These are phyloP conservation scores for Hippocampus guttulatus DNA, from an alignment of 2,113 vertebrate genomes.

Conservation along the genomic window DNA sequence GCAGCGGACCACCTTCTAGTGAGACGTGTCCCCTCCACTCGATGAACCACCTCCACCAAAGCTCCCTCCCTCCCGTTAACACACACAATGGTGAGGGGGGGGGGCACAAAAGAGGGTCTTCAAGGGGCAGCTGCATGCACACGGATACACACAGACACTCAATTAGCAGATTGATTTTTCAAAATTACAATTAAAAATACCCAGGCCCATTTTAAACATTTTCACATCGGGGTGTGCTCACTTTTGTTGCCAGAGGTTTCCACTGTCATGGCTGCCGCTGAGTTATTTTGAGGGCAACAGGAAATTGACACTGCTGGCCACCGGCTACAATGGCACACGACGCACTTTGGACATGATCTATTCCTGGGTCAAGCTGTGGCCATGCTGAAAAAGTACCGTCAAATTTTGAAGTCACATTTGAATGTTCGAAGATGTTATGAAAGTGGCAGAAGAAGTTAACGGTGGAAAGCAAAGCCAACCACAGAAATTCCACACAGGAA, in stretches of 20 bases:
- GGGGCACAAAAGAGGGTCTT: conserved; percentile 79
- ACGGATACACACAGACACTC: conserved; percentile 50
- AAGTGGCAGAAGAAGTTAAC: no score
- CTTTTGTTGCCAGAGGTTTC: neutral
- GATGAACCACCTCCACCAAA: neutral
- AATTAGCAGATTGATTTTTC: conserved; percentile 11
- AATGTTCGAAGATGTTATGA: no score
- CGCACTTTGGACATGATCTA: no score
- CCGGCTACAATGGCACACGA: no score
- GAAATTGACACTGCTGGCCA: no score
- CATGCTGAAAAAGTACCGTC: no score
- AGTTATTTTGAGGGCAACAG: neutral
- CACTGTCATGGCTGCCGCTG: neutral
- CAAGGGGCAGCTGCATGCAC: conserved; percentile 93
- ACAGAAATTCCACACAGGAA: no score
- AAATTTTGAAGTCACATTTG: no score
- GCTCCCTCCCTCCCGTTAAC: neutral
- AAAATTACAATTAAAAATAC: neutral
- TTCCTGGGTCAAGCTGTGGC: no score
- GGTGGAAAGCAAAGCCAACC: no score
- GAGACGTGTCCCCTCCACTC: neutral
- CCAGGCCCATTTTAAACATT: neutral
- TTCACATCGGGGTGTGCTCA: neutral
- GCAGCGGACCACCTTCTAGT: neutral
- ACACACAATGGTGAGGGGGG: conserved; percentile 51